Percentiles rank a stretch among this genome's conserved stretches.
These are phyloP conservation scores for Platypus cylindrus DNA, from an alignment of 2,888 invertebrate species.

Conservation along the genomic window DNA sequence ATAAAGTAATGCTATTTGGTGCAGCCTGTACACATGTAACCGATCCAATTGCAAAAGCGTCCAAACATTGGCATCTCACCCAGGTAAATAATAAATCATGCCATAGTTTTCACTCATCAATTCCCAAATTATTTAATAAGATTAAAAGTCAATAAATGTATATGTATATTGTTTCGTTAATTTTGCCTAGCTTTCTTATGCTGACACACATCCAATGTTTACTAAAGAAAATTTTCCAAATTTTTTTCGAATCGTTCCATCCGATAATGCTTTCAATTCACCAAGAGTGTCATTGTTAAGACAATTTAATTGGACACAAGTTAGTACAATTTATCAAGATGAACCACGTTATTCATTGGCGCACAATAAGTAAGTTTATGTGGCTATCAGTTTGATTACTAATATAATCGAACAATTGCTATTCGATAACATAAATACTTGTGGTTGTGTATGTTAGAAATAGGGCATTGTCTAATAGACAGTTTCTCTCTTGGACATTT, in stretches of 20 bases:
- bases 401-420: no score
- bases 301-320: slow-evolving; percentile 93
- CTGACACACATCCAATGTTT: slow-evolving; percentile 96
- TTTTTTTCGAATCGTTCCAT: slow-evolving; percentile 93
- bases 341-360: slow-evolving; percentile 80
- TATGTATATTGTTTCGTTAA: neutral
- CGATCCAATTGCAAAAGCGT: slow-evolving; percentile 92
- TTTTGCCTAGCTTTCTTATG: slow-evolving; percentile 71
- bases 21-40: slow-evolving; percentile 95
- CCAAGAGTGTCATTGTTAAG: slow-evolving; percentile 78
- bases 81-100: slow-evolving; percentile 52
- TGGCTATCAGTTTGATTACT: no score
- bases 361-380: slow-evolving; percentile 43
- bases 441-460: neutral
- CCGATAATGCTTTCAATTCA: slow-evolving; percentile 90
- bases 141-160: no score
- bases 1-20: slow-evolving; percentile 90
- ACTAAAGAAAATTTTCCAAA: slow-evolving; percentile 87
- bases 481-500: no score
- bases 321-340: slow-evolving; percentile 95
- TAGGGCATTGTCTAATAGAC: neutral
- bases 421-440: neutral
- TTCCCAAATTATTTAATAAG: no score
- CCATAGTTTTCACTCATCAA: no score
- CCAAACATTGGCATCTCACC: slow-evolving; percentile 92